Evolutionary conservation across 2,888 invertebrate genomes (phyloP).

Genomic region (Conus canariensis): DNA sequence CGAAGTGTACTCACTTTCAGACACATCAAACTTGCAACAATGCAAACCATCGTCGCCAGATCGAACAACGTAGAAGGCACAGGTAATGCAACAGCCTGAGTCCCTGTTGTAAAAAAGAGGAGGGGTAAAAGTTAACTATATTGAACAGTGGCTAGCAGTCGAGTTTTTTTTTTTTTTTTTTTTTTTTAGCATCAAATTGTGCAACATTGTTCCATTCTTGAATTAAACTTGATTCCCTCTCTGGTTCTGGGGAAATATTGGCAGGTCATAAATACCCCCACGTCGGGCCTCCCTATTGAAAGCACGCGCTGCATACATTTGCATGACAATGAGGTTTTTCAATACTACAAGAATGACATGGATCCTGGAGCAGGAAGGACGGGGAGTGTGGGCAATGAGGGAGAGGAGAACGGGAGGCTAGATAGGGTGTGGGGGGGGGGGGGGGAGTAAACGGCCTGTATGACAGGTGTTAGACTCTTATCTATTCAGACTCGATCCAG

Average conservation of each 20-base stretch:
- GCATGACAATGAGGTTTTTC: slow-evolving; percentile 15
- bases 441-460: too few species aligned
- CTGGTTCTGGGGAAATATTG: slow-evolving; percentile 6
- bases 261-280: slow-evolving; percentile 20
- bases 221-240: slow-evolving; percentile 27
- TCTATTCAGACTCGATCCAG: neutral
- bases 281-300: slow-evolving; percentile 16
- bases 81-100: too few species aligned
- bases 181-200: slow-evolving; percentile 19
- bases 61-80: too few species aligned
- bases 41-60: too few species aligned
- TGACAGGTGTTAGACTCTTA: too few species aligned
- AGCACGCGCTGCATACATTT: slow-evolving; percentile 21
- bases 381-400: too few species aligned
- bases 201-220: slow-evolving; percentile 22
- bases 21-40: too few species aligned
- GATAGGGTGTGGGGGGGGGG: too few species aligned
- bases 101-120: too few species aligned
- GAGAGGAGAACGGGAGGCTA: too few species aligned
- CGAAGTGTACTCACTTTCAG: too few species aligned
- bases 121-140: neutral
- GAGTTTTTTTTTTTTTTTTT: neutral
- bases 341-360: slow-evolving; percentile 2
- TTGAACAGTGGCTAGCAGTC: neutral
- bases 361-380: neutral